Evolutionary conservation across 1,140 invertebrate genomes (phyloP).

Genomic region (Andrena cerasifolii): DNA sequence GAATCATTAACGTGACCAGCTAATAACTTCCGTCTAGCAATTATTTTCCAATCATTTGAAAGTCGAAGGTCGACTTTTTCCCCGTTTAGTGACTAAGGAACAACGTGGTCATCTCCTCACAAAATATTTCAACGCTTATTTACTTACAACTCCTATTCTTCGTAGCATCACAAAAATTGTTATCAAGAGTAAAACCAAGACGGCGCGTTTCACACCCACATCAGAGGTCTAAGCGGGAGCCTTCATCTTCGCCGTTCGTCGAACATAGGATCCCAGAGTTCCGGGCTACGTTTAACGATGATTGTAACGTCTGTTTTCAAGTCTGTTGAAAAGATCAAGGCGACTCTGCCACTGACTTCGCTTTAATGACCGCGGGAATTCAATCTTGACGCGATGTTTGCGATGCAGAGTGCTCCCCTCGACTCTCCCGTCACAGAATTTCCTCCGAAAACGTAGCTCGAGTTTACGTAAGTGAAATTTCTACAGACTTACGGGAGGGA

Average conservation of each 20-base stretch:
- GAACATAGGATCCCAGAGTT: not conserved
- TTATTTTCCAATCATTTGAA: too few relatives aligned
- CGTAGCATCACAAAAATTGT: too few relatives aligned
- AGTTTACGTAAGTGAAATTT: constrained; percentile 32
- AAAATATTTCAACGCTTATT: too few relatives aligned
- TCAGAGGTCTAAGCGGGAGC: not conserved
- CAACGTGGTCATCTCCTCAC: too few relatives aligned
- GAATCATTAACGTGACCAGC: not conserved
- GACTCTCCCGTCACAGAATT: not conserved
- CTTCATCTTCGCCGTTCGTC: not conserved
- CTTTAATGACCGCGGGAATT: constrained; percentile 27
- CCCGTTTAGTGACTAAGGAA: too few relatives aligned
- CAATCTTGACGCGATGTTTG: constrained; percentile 22
- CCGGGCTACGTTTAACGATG: constrained; percentile 2
- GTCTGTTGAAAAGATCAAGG: constrained; percentile 3
- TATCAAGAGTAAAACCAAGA: too few relatives aligned
- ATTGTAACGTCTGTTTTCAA: too few relatives aligned
- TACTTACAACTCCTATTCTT: too few relatives aligned
- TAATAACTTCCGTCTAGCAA: too few relatives aligned
- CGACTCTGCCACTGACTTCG: constrained; percentile 9
- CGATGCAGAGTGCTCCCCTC: not conserved
- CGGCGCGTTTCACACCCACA: not conserved
- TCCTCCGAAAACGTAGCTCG: not conserved
- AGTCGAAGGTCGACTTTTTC: too few relatives aligned
- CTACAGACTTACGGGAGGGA: constrained; percentile 1